Percentiles rank a stretch among this genome's conserved stretches.
These are phyloP conservation scores for Phataginus tricuspis DNA, from an alignment of 2,797 vertebrate species.

Conservation along the genomic window DNA sequence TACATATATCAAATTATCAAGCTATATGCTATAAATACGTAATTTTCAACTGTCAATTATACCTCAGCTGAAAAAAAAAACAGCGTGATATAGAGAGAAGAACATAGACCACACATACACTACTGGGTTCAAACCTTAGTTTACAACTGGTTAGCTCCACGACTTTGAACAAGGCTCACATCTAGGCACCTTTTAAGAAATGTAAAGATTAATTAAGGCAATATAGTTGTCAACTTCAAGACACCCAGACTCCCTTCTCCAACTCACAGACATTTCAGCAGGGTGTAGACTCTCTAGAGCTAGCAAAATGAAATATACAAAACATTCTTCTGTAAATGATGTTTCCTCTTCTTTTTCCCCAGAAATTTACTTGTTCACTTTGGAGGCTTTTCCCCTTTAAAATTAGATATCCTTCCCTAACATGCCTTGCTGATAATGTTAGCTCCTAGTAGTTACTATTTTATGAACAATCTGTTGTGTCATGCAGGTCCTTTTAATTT, in stretches of 20 bases:
- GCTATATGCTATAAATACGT: not conserved
- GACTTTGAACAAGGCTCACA: not conserved
- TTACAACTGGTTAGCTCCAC: not conserved
- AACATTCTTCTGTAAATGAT: not conserved
- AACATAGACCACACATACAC: not conserved
- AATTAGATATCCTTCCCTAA: not conserved
- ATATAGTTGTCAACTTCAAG: not conserved
- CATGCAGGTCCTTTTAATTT: not conserved
- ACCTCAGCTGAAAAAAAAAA: not conserved
- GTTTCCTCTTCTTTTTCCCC: not conserved
- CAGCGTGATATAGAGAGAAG: not conserved
- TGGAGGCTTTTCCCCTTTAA: not conserved
- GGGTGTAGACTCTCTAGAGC: not conserved
- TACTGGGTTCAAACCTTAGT: not conserved
- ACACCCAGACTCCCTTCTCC: not conserved
- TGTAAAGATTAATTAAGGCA: not conserved
- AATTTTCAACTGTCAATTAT: not conserved
- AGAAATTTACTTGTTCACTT: not conserved
- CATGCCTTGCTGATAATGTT: not conserved
- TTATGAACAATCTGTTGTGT: not conserved
- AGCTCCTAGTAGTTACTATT: not conserved
- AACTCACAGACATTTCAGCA: not conserved
- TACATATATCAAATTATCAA: too few relatives aligned
- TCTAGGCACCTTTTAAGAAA: not conserved
- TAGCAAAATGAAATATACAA: not conserved